Percentiles rank a stretch among this genome's conserved stretches.
Evolutionary conservation across 2,797 vertebrate species (phyloP).

Genomic region (Malurus leucopterus): DNA sequence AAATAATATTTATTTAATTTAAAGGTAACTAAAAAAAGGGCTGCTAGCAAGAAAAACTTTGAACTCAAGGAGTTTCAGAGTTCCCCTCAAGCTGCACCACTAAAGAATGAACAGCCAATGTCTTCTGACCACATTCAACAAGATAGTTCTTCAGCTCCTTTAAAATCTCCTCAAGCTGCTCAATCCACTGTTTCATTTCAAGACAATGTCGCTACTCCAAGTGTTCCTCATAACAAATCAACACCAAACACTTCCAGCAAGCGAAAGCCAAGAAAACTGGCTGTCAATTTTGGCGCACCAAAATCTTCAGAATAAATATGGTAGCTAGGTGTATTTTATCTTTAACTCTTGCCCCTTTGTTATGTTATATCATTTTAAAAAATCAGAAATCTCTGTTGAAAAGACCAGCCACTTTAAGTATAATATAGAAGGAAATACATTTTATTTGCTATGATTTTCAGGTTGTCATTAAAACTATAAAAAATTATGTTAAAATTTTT

Average conservation of each 20-base stretch:
- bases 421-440: slow-evolving; percentile 39
- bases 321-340: slow-evolving; percentile 54
- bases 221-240: slow-evolving; percentile 62
- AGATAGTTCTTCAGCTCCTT: slow-evolving; percentile 53
- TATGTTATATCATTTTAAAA: slow-evolving; percentile 57
- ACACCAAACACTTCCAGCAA: slow-evolving; percentile 84
- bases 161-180: slow-evolving; percentile 61
- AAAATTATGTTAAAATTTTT: slow-evolving; percentile 19
- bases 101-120: slow-evolving; percentile 65
- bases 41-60: slow-evolving; percentile 84
- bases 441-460: slow-evolving; percentile 58
- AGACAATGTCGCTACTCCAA: slow-evolving; percentile 64
- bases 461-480: slow-evolving; percentile 31
- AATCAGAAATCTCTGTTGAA: slow-evolving; percentile 59
- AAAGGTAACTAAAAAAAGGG: slow-evolving; percentile 96
- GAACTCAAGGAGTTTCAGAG: slow-evolving; percentile 81
- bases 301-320: slow-evolving; percentile 80
- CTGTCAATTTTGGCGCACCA: slow-evolving; percentile 90
- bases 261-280: slow-evolving; percentile 90
- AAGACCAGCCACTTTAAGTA: slow-evolving; percentile 52
- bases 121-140: slow-evolving; percentile 60
- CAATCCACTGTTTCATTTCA: slow-evolving; percentile 54
- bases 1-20: slow-evolving; percentile 61
- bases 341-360: slow-evolving; percentile 50
- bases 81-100: slow-evolving; percentile 69